phyloP scores from a whole-genome alignment of 2,113 vertebrate genomes.

The Eupsittula cactorum region DNA sequence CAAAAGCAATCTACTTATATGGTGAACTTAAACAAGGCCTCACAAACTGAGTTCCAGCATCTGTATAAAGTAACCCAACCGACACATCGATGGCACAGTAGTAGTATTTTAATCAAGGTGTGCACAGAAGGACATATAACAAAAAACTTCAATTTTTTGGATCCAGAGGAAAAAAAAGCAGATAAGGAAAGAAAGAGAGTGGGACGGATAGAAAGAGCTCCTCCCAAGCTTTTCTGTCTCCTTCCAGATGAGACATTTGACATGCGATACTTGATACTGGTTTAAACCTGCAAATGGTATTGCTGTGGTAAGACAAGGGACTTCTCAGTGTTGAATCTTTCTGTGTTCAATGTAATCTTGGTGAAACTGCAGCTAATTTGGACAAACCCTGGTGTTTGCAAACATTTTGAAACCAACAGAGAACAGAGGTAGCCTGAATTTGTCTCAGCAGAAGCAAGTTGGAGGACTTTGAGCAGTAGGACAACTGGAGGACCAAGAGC shows the following conservation, averaged over 20 bases:
- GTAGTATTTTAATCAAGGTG: neutral
- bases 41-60: neutral
- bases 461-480: neutral
- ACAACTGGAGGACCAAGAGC: neutral
- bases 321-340: neutral
- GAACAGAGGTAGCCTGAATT: neutral
- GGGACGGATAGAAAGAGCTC: neutral
- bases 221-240: neutral
- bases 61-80: neutral
- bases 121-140: neutral
- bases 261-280: neutral
- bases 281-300: neutral
- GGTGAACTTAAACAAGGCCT: neutral
- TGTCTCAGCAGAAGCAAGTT: neutral
- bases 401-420: neutral
- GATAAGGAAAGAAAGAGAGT: neutral
- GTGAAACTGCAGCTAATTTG: neutral
- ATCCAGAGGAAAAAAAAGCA: neutral
- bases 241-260: neutral
- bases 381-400: neutral
- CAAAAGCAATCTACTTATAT: neutral
- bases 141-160: fast-evolving
- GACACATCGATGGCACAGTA: neutral
- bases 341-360: neutral
- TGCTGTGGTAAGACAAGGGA: neutral